Base-by-base conservation (phyloP, 1,140 invertebrate genomes). In the Agrilus planipennis region DNA sequence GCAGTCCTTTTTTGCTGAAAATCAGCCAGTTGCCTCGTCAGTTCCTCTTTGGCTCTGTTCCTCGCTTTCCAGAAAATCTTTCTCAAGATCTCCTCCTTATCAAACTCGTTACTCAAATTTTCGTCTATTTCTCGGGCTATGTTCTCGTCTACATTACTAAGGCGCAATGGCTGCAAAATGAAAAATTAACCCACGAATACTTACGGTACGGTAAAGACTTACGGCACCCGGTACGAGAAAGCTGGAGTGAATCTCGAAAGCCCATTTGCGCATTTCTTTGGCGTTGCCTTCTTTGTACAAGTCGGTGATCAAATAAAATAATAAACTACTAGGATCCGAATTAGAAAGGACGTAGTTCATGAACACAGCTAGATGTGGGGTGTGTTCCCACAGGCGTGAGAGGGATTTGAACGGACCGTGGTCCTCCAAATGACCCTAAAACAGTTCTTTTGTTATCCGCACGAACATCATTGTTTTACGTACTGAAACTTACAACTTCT, bases 221-320 rank as follows among this genome's bases (percentile, higher is more conserved):
- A 73, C 85, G 49, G 90, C 89, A 55, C 81, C 79, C 53, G 89
- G 88, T 52, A 91, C 84, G 41, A 96, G 69, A 70, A 96, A 97
- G 55, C 86, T 91, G 39, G 92, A 95, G 66, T 94, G 89, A 55
- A 97, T 92, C 71, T 97, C 92, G 68, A 95, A 96, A 19, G 91
- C 91, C 91, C 91, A 97, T 62, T 91, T 89, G 39, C 84, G 77
- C 76, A 96, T 70, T 57, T 92, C 88, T 65, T 91, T 91, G 22
- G 75, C 74, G 53, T 78, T 85, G 20, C 83, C 84, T 58, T 85
- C 78, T 57, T 85, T 84, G 60, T 86, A 90, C 21, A 83, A 64
- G 58, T 88, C 82, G 14, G 86, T 87, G 58, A 92, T 77, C 44
- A 92, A 70, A 64, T 89, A 89, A 63, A 93, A 93, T 42, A 92